Conservation (phyloP, 2,113 vertebrate species). For the Salvelinus fontinalis region DNA sequence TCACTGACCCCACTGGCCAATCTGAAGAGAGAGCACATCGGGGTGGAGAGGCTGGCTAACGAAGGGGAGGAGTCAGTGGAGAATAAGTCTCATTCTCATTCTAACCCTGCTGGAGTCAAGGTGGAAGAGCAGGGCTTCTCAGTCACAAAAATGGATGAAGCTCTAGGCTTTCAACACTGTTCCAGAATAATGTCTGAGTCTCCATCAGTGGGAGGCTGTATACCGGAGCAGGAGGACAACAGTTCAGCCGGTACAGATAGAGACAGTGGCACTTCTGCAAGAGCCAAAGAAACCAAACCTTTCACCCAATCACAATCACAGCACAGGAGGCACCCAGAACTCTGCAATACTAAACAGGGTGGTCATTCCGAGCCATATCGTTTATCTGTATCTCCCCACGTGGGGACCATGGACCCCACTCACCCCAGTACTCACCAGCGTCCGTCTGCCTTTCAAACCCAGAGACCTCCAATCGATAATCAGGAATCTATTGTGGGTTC, state of each 20-base stretch:
- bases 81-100: conserved; percentile 29
- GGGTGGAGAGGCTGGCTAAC: conserved; percentile 50
- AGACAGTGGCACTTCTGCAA: conserved; percentile 41
- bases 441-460: conserved; percentile 60
- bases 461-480: conserved; percentile 68
- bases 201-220: conserved; percentile 41
- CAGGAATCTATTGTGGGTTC: conserved; percentile 67
- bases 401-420: conserved; percentile 43
- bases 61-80: conserved; percentile 39
- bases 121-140: conserved; percentile 71
- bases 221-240: conserved; percentile 58
- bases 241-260: conserved; percentile 30
- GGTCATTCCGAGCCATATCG: conserved; percentile 73
- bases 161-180: conserved; percentile 23
- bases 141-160: conserved; percentile 29
- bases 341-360: conserved; percentile 66
- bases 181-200: conserved; percentile 67
- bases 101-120: conserved; percentile 41
- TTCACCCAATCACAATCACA: conserved; percentile 77
- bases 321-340: conserved; percentile 70
- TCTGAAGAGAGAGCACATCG: conserved; percentile 67
- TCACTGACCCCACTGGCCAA: conserved; percentile 59
- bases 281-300: conserved; percentile 80
- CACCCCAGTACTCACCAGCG: conserved; percentile 71
- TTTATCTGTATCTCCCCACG: conserved; percentile 14